These are phyloP conservation scores for Papilio polyxenes DNA, from an alignment of 1,140 invertebrate species.

Conservation along the genomic window DNA sequence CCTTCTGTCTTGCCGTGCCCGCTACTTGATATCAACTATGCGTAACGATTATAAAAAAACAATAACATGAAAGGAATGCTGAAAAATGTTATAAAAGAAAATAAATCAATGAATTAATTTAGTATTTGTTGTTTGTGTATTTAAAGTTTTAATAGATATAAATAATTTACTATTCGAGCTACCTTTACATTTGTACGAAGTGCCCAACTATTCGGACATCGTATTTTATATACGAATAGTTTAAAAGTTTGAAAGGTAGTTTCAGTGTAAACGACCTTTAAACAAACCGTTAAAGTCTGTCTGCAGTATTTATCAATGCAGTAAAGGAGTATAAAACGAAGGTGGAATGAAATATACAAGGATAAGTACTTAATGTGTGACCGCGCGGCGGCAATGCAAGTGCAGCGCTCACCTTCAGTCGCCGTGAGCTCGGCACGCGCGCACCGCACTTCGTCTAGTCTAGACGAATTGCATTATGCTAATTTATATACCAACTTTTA, in stretches of 20 bases:
- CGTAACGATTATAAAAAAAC: background rate
- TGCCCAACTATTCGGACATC: background rate
- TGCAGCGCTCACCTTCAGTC: constrained; percentile 69
- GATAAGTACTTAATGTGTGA: constrained; percentile 37
- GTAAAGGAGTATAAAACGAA: constrained; percentile 19
- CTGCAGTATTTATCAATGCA: constrained; percentile 17
- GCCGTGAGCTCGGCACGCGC: constrained; percentile 54
- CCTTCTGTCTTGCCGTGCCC: background rate
- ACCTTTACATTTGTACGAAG: background rate
- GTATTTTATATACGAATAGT: background rate
- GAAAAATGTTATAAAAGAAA: background rate
- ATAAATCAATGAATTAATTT: background rate
- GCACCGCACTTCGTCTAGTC: constrained; percentile 62
- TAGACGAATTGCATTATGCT: constrained; percentile 78
- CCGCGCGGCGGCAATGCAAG: constrained; percentile 57
- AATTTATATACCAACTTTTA: constrained; percentile 56
- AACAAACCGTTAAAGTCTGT: constrained; percentile 10
- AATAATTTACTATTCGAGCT: background rate
- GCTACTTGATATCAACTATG: constrained; percentile 14
- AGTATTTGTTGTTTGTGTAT: background rate
- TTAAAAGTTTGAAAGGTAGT: background rate
- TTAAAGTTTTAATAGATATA: constrained; percentile 5
- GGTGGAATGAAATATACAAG: constrained; percentile 35
- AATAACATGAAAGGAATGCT: background rate
- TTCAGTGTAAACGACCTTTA: constrained; percentile 13